Evolutionary conservation across 2,888 invertebrate genomes (phyloP), one percentile per base, ranked within the genome.

Genomic region (Dione juno): DNA sequence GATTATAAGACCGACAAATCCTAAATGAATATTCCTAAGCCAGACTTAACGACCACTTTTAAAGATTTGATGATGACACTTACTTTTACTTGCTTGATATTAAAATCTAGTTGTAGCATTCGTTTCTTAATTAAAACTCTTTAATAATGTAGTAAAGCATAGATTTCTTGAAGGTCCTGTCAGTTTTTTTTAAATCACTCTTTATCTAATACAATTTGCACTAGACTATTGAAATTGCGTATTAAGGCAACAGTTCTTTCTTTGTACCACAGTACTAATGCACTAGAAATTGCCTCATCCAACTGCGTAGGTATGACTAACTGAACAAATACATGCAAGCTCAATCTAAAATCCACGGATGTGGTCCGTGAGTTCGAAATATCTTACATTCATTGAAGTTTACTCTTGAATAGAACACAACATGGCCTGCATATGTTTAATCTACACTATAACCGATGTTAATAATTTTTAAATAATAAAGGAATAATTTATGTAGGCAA

Each of bases 271-370:
- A 61, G 16, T 61, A 66, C 52, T 71, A 73, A 73, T 71, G 59
- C 66, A 70, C 70, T 68, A 68, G 70, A 68, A 73, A 73, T 61
- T 66, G 68, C 68, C 70, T 68, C 70, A 63, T 67, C 45, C 61
- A 54, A 63, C 65, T 71, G 65, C 69, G 69, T 72, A 67, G 67
- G 68, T 68, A 72, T 69, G 72, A 67, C 69, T 67, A 66, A 64
- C 21, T 70, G 70, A 67, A 67, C 70, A 69, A 71, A 68, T 57
- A 71, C 57, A 66, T 68, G 68, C 65, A 50, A 63, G 58, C 41
- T 52, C 52, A 57, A 66, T 61, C 64, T 69, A 37, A 72, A 72
- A 72, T 69, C 43, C 66, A 50, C 66, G 61, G 63, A 69, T 40
- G 59, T 66, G 61, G 66, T 66, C 40, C 40, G 64, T 50, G 50